Evolutionary conservation across 2,113 vertebrate genomes (phyloP), one percentile per base, ranked within the genome.

Genomic region (Corapipo altera): DNA sequence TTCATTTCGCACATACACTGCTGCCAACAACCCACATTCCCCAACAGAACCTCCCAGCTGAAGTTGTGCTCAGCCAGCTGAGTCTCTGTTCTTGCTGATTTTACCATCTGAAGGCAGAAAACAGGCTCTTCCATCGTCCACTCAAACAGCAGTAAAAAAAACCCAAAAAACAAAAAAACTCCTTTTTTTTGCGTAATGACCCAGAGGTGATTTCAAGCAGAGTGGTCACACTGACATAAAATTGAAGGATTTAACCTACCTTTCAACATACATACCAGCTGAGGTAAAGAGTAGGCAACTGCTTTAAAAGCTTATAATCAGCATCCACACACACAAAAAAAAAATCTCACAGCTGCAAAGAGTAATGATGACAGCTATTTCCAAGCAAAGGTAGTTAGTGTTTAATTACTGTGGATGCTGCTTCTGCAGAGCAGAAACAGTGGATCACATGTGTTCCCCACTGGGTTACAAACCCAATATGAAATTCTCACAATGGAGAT

Each of bases 201-300:
- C 75, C 59, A 96, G 72, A 83, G 90, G 52, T 43, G 55, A 91
- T 91, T 92, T 70, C 78, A 67, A 91, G 59, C 78, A 80, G 74
- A 85, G 54, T 48, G 55, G 51, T 39, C 0, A 0, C 11, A 5
- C 15, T 61, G 85, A 74, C 0, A 0, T 48, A 72, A 77, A 85
- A 77, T 1, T 7, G 15, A 73, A 85, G 66, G 78, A 93, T 80
- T 78, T 61, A 59, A 77, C 44, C 48, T 72, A 90, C 82, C 67
- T 93, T 83, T 55, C 67, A 74, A 67, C 44, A 88, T 37, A 94
- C 96, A 94, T 55, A 77, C 46, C 78, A 83, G 59, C 85, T 23
- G 41, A 94, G 93, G 83, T 74, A 80, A 88, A 96, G 82, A 73
- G 35, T 11, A 72, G 57, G 51, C 35, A 43, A 15, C 26, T 65